Evolutionary conservation across 2,113 vertebrate species (phyloP).

Genomic region (Poeciliopsis turrubarensis): DNA sequence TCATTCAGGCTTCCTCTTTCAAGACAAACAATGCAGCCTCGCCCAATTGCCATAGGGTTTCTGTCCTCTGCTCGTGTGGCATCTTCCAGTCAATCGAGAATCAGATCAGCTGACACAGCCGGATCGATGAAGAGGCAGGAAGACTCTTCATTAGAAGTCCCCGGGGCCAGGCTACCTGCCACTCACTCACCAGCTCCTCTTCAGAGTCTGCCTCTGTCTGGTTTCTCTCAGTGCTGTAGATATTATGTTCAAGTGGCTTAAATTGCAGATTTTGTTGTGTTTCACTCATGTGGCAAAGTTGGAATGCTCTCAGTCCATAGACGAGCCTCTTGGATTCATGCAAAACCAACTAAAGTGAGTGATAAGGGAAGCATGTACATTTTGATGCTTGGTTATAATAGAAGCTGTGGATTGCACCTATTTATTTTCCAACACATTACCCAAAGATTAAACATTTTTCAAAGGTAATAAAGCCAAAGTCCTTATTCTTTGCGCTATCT

Average conservation of each 20-base stretch:
- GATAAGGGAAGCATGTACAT: neutral
- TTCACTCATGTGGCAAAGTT: conserved; percentile 13
- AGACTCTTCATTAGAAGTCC: conserved; percentile 77
- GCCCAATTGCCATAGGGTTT: neutral
- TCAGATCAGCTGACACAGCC: conserved; percentile 68
- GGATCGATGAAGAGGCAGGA: conserved; percentile 74
- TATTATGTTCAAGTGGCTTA: conserved; percentile 36
- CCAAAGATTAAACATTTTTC: too few species aligned
- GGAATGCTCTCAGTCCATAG: conserved; percentile 2
- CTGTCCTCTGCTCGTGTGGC: conserved; percentile 27
- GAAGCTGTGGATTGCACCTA: too few species aligned
- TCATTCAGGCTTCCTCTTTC: neutral
- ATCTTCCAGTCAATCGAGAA: conserved; percentile 52
- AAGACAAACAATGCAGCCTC: conserved; percentile 9
- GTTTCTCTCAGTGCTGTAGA: conserved; percentile 39
- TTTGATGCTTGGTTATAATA: too few species aligned
- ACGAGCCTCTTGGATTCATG: neutral
- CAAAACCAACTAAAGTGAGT: neutral
- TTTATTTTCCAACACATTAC: too few species aligned
- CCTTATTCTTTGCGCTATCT: neutral
- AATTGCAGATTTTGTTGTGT: conserved; percentile 20
- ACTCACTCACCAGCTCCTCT: conserved; percentile 56
- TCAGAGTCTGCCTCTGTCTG: conserved; percentile 31
- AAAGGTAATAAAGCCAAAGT: too few species aligned
- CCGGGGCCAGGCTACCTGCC: conserved; percentile 70